A percentile compares a stretch with the other conserved stretches of the same genome.
These are phyloP conservation scores for Papilio helenus DNA, from an alignment of 1,140 invertebrate genomes.

Conservation along the genomic window DNA sequence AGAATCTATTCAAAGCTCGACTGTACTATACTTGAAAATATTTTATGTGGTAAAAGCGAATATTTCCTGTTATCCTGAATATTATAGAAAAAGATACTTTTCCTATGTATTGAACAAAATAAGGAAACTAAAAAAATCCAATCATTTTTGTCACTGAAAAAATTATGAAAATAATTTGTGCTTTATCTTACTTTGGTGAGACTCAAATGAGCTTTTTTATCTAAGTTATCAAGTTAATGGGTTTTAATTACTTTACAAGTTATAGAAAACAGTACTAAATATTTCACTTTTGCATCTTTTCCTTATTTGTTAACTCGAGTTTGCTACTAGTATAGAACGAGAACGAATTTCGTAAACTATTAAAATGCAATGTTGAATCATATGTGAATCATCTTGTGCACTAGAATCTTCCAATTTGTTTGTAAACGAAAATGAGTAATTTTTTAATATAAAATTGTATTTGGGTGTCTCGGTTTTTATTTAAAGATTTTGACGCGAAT, in stretches of 20 bases:
- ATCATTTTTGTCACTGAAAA: no score
- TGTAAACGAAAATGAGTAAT: background rate
- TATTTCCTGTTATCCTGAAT: no score
- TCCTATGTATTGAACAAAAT: no score
- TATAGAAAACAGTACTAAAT: background rate
- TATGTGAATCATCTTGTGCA: background rate
- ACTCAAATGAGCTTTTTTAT: no score
- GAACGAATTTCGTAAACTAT: background rate
- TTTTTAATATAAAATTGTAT: background rate
- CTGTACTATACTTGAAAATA: background rate
- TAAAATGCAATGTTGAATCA: background rate
- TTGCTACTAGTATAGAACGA: background rate
- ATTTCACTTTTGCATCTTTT: background rate
- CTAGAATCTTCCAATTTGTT: slow-evolving; percentile 10
- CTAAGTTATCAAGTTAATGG: no score
- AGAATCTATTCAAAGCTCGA: background rate
- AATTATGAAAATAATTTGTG: no score
- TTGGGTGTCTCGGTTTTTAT: background rate
- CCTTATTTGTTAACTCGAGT: background rate
- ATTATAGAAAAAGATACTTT: no score
- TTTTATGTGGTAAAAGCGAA: background rate
- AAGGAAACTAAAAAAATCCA: no score
- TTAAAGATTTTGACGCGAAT: slow-evolving; percentile 10
- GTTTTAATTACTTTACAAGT: no score
- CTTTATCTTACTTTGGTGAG: no score